Base-by-base conservation (phyloP, 2,888 invertebrate genomes). In the Latrodectus elegans region DNA sequence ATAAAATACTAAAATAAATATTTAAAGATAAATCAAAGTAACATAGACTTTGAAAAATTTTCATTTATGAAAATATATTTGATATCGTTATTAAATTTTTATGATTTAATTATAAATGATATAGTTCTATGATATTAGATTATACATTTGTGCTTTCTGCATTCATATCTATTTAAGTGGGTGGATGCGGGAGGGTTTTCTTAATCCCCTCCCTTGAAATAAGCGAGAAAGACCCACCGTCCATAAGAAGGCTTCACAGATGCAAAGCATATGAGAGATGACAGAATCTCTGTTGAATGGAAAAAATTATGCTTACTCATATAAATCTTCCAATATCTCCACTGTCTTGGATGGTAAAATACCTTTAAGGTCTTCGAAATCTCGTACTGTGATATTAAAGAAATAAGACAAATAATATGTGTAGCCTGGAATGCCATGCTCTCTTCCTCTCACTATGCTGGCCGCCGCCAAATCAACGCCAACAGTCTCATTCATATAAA, bases 391-490 rank as follows among this genome's bases (percentile, higher is more conserved):
- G 6, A 93, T 93, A 76, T 95, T 92, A 0, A 96, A 96, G 90
- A 95, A 94, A 14, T 96, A 93, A 90, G 95, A 94, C 51, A 97
- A 93, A 92, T 96, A 97, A 89, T 95, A 95, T 90, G 96, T 96
- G 92, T 96, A 96, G 0, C 94, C 93, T 14, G 95, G 94, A 11
- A 96, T 91, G 0, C 96, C 96, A 90, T 95, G 95, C 92, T 96
- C 96, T 26, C 96, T 93, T 0, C 96, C 96, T 75, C 96, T 93
- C 91, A 96, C 96, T 78, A 96, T 94, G 91, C 96, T 96, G 74
- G 96, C 93, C 0, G 96, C 94, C 0, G 95, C 95, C 90, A 96
- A 92, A 92, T 96, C 96, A 65, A 96, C 92, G 0, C 96, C 96
- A 91, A 95, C 95, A 0, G 96, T 95, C 90, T 96, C 85, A 26